Percentiles rank a stretch among this genome's conserved stretches.
Evolutionary conservation across 2,888 invertebrate species (phyloP).

Genomic region (Monopis laevigella): DNA sequence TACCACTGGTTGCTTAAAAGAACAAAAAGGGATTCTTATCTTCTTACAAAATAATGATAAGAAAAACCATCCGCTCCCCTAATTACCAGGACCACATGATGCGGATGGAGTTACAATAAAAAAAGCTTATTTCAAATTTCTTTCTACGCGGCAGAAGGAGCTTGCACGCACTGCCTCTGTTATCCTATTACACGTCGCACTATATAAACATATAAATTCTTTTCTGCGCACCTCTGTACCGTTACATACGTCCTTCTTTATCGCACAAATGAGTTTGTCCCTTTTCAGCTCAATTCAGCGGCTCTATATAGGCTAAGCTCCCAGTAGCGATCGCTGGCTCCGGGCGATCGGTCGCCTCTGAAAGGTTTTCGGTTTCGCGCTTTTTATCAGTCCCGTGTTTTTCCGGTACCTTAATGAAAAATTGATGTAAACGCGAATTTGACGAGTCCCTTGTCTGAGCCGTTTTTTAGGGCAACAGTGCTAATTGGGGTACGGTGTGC

Average conservation of each 20-base stretch:
- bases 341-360: constrained; percentile 27
- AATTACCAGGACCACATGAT: constrained; percentile 10
- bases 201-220: constrained; percentile 65
- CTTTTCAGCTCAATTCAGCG: constrained; percentile 20
- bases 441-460: constrained; percentile 27
- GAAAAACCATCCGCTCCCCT: constrained; percentile 7
- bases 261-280: constrained; percentile 29
- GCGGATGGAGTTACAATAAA: constrained; percentile 10
- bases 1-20: too few species aligned
- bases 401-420: constrained; percentile 50
- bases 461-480: constrained; percentile 18
- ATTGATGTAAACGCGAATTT: constrained; percentile 28
- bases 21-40: constrained; percentile 5
- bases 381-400: constrained; percentile 33
- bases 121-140: constrained; percentile 12
- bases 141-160: constrained; percentile 4
- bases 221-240: constrained; percentile 62
- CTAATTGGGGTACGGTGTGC: constrained; percentile 6
- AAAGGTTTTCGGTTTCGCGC: constrained; percentile 25
- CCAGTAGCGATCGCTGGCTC: constrained; percentile 52
- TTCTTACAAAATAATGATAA: constrained; percentile 10
- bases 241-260: constrained; percentile 26
- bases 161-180: constrained; percentile 39
- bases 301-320: constrained; percentile 29
- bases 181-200: constrained; percentile 52